A percentile compares a stretch with the other conserved stretches of the same genome.
These are phyloP conservation scores for Glaucomys volans DNA, from an alignment of 2,113 vertebrate species.

Conservation along the genomic window DNA sequence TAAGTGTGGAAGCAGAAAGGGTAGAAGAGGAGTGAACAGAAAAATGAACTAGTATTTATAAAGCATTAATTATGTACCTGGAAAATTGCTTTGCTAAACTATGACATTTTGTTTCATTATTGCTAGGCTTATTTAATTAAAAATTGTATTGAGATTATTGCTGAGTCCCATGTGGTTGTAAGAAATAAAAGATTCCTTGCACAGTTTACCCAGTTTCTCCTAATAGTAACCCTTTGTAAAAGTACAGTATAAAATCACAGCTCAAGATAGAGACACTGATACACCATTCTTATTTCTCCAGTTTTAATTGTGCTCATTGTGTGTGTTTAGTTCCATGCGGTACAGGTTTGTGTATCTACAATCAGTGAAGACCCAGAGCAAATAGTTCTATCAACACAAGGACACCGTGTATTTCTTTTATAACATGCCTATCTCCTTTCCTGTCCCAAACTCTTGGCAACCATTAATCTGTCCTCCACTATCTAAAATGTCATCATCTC, in stretches of 20 bases:
- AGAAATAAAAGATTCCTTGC: not conserved
- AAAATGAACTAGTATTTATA: not conserved
- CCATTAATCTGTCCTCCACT: slow-evolving; percentile 15
- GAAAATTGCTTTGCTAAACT: not conserved
- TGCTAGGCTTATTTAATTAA: not conserved
- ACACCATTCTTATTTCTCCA: not conserved
- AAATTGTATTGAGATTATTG: not conserved
- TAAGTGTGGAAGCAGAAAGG: not conserved
- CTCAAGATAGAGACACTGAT: not conserved
- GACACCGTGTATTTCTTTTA: not conserved
- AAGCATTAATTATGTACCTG: not conserved
- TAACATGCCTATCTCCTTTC: not conserved
- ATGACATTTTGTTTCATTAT: not conserved
- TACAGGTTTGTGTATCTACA: not conserved
- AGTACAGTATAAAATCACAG: not conserved
- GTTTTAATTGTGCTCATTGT: not conserved
- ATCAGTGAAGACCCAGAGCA: not conserved
- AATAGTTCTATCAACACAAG: not conserved
- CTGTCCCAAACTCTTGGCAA: not conserved
- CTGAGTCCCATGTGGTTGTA: not conserved
- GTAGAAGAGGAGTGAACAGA: not conserved
- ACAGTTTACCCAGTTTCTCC: not conserved
- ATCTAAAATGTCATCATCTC: slow-evolving; percentile 24
- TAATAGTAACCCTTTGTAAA: not conserved
- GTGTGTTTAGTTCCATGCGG: not conserved